These are phyloP conservation scores for Lates calcarifer DNA, from an alignment of 2,113 vertebrate species.

Conservation along the genomic window DNA sequence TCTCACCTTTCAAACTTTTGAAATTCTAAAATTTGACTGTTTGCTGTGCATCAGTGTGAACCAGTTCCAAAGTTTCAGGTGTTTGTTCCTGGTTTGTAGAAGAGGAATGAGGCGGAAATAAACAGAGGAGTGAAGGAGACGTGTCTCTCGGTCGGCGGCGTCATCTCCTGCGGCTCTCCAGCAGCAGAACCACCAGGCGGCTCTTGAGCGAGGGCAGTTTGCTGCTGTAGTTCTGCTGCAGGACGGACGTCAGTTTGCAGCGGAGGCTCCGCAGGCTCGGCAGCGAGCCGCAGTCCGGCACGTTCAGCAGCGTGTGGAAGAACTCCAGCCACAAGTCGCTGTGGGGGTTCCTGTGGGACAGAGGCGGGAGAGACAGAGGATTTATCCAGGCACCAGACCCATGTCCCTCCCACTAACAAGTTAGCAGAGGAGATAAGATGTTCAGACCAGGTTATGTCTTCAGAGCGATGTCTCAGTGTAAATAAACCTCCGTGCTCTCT, in stretches of 20 bases:
- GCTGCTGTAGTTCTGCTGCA: slow-evolving; percentile 84
- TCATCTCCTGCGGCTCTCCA: slow-evolving; percentile 84
- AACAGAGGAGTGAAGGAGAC: neutral
- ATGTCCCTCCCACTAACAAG: too few relatives aligned
- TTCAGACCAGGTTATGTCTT: too few relatives aligned
- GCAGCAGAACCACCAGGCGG: slow-evolving; percentile 88
- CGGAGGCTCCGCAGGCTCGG: slow-evolving; percentile 83
- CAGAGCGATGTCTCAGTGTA: too few relatives aligned
- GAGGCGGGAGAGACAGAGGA: neutral
- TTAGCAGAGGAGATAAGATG: too few relatives aligned
- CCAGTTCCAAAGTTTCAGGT: neutral
- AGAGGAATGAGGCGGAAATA: neutral
- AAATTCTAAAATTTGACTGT: neutral
- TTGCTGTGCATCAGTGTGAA: neutral
- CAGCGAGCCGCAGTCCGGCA: slow-evolving; percentile 83
- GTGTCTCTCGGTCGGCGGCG: too few relatives aligned
- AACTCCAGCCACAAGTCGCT: slow-evolving; percentile 91
- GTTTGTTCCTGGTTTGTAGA: neutral
- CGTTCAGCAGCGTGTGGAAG: slow-evolving; percentile 91
- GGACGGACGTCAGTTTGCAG: slow-evolving; percentile 75
- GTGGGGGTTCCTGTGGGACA: slow-evolving; percentile 86
- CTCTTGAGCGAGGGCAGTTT: slow-evolving; percentile 88
- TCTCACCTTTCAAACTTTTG: neutral
- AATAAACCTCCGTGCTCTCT: too few relatives aligned
- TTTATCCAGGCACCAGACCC: too few relatives aligned